Conservation (phyloP, 2,113 vertebrate genomes). For the Myotis davidii region DNA sequence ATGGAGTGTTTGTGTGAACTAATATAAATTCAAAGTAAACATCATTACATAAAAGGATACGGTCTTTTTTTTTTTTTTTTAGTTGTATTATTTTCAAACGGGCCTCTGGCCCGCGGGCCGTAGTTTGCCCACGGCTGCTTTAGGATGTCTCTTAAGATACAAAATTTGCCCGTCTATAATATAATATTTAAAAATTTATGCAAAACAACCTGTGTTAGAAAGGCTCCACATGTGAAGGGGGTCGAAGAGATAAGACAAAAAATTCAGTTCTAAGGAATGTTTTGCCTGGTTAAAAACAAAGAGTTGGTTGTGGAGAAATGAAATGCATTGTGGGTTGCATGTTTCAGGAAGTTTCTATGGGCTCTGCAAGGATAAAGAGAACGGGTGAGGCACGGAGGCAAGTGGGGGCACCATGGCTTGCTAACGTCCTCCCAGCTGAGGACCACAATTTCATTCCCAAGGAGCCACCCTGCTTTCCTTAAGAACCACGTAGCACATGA, state of each 20-base stretch:
- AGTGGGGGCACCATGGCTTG: background rate
- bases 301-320: background rate
- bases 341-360: background rate
- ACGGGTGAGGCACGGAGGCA: background rate
- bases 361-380: background rate
- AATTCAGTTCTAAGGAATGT: background rate
- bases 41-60: too few species aligned
- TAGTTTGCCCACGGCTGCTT: too few species aligned
- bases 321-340: background rate
- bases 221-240: background rate
- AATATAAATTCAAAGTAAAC: too few species aligned
- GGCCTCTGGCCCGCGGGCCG: too few species aligned
- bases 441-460: background rate
- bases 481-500: background rate
- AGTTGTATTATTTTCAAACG: too few species aligned
- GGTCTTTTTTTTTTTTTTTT: too few species aligned
- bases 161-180: background rate
- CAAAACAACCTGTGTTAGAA: background rate
- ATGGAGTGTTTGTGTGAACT: too few species aligned
- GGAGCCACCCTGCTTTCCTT: background rate
- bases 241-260: background rate
- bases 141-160: background rate
- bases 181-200: background rate
- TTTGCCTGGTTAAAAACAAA: background rate
- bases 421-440: rapidly evolving